These are phyloP conservation scores for Drosophila borborema DNA, from an alignment of 2,888 invertebrate species.

Conservation along the genomic window DNA sequence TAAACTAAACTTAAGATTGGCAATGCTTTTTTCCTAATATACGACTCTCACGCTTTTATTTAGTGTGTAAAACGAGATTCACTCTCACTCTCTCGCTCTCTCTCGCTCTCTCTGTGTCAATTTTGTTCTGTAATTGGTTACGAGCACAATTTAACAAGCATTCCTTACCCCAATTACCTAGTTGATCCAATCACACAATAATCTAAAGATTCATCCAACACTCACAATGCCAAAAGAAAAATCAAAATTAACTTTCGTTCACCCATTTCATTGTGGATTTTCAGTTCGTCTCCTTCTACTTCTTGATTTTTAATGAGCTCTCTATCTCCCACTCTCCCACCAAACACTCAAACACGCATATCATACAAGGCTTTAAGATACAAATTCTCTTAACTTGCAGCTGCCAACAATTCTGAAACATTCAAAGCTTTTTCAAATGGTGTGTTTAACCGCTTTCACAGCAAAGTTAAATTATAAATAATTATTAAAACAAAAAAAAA, in stretches of 20 bases:
- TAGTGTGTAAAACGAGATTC: conserved; percentile 50
- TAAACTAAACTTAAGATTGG: conserved; percentile 40
- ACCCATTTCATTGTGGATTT: conserved; percentile 42
- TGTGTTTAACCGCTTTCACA: conserved; percentile 76
- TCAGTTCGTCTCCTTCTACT: conserved; percentile 58
- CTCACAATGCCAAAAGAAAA: conserved; percentile 14
- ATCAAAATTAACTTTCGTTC: conserved; percentile 44
- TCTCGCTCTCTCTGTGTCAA: conserved; percentile 49
- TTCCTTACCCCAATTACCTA: conserved; percentile 10
- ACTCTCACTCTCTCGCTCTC: conserved; percentile 37
- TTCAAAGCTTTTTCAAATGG: conserved; percentile 66
- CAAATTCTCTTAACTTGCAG: conserved; percentile 54
- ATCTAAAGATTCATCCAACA: conserved; percentile 31
- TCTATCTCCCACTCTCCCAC: not conserved
- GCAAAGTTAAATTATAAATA: conserved; percentile 27
- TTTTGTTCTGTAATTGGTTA: conserved; percentile 46
- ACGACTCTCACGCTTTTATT: conserved; percentile 52
- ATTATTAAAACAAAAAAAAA: conserved; percentile 15
- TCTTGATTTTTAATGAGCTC: conserved; percentile 67
- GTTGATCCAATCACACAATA: conserved; percentile 5
- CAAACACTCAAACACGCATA: conserved; percentile 30
- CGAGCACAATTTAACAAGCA: conserved; percentile 42
- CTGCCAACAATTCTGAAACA: conserved; percentile 55
- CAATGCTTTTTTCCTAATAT: conserved; percentile 48
- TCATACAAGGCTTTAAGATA: conserved; percentile 65